A percentile compares a stretch with the other conserved stretches of the same genome.
These are phyloP conservation scores for Zaprionus camerounensis DNA, from an alignment of 1,140 invertebrate species.

Conservation along the genomic window DNA sequence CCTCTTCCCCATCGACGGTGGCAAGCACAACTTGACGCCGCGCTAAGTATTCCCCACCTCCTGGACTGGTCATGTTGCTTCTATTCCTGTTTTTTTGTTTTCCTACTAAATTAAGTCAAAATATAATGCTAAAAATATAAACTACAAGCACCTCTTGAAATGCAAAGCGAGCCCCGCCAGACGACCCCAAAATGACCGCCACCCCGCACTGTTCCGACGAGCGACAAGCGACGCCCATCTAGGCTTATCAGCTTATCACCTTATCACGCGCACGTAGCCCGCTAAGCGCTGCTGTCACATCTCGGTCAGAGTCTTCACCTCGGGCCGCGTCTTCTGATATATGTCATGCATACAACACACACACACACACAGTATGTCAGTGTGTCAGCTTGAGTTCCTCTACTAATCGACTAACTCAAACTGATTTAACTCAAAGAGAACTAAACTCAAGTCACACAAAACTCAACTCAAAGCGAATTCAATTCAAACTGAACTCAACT, in stretches of 20 bases:
- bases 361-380: background rate
- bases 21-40: conserved; percentile 76
- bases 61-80: conserved; percentile 5
- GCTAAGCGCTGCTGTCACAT: conserved; percentile 15
- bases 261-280: background rate
- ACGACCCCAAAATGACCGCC: conserved; percentile 75
- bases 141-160: conserved; percentile 13
- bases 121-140: background rate
- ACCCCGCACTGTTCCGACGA: conserved; percentile 35
- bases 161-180: conserved; percentile 1
- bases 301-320: background rate
- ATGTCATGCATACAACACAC: background rate
- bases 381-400: background rate
- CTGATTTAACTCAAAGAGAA: background rate
- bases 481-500: background rate
- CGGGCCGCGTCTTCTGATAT: background rate
- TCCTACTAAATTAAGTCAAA: conserved; percentile 6
- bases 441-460: no score
- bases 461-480: background rate
- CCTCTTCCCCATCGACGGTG: conserved; percentile 92
- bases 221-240: background rate
- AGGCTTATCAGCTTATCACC: conserved; percentile 39
- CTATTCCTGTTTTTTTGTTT: conserved; percentile 8
- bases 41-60: conserved; percentile 51
- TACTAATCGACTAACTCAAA: background rate